These are phyloP conservation scores for Bovichtus variegatus DNA, from an alignment of 2,797 vertebrate genomes.

Conservation along the genomic window DNA sequence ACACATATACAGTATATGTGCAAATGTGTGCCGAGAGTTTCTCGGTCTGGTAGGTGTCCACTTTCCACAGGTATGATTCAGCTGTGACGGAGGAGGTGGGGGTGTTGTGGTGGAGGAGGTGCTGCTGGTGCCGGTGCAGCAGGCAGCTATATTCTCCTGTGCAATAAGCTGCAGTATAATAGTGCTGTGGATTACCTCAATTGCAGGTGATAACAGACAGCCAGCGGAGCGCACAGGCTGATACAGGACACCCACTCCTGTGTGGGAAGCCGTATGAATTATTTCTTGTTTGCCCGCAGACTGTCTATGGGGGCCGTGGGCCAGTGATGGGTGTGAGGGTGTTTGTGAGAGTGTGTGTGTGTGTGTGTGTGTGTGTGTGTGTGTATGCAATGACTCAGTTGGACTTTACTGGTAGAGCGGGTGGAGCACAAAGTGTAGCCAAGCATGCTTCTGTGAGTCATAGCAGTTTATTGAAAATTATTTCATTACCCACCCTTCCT, in stretches of 20 bases:
- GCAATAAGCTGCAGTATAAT: constrained; percentile 89
- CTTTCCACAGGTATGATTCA: constrained; percentile 81
- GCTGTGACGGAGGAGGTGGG: constrained; percentile 67
- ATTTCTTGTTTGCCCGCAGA: constrained; percentile 88
- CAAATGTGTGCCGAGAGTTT: constrained; percentile 41
- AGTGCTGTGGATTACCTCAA: constrained; percentile 90
- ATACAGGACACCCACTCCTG: constrained; percentile 90
- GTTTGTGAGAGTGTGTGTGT: not conserved
- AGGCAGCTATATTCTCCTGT: constrained; percentile 85
- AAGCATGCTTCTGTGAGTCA: constrained; percentile 41
- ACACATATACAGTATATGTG: constrained; percentile 9
- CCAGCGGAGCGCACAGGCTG: constrained; percentile 87
- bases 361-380: constrained; percentile 35
- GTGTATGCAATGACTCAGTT: constrained; percentile 71
- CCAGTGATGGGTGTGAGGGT: constrained; percentile 50
- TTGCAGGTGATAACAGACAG: constrained; percentile 92
- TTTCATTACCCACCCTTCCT: no score
- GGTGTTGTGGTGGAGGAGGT: not conserved
- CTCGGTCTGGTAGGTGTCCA: constrained; percentile 76
- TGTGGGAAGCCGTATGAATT: constrained; percentile 92
- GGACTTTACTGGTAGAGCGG: constrained; percentile 28
- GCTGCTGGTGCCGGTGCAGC: constrained; percentile 50
- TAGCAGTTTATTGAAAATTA: not conserved
- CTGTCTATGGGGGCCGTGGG: constrained; percentile 75
- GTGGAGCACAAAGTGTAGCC: constrained; percentile 25